These are phyloP conservation scores for Maccullochella peelii DNA, from an alignment of 2,113 vertebrate genomes.

Conservation along the genomic window DNA sequence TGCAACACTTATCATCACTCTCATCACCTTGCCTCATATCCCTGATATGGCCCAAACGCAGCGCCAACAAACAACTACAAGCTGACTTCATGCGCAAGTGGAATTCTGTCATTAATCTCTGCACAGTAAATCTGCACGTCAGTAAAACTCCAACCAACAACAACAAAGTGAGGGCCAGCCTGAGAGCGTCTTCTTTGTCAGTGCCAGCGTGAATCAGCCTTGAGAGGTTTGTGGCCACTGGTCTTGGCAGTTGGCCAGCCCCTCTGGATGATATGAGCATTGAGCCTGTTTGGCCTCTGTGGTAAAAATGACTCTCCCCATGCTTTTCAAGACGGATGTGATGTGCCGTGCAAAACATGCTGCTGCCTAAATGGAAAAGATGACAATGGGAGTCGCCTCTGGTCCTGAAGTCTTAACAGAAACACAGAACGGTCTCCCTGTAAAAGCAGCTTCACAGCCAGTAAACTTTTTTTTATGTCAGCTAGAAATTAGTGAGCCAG, in stretches of 20 bases:
- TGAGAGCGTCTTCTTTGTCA: background rate
- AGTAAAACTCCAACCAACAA: background rate
- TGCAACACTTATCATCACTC: too few species aligned
- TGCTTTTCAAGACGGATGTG: background rate
- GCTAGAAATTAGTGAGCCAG: background rate
- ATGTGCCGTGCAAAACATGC: background rate
- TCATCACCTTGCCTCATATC: background rate
- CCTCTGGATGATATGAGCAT: slow-evolving; percentile 1
- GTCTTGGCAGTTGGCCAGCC: background rate
- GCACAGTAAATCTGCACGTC: background rate
- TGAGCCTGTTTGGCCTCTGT: background rate
- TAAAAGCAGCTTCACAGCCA: background rate
- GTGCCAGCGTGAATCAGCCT: slow-evolving; percentile 1
- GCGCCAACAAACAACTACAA: background rate
- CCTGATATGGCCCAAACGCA: background rate
- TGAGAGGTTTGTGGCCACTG: background rate
- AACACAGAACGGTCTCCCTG: background rate
- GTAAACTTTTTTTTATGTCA: background rate
- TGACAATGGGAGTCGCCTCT: slow-evolving; percentile 14
- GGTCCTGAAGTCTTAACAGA: background rate
- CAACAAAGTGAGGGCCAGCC: background rate
- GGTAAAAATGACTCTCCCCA: background rate
- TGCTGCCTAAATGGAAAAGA: background rate
- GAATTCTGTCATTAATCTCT: background rate
- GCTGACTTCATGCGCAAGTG: background rate